Conservation (phyloP, 2,888 invertebrate species). For the Trichopoda pennipes region DNA sequence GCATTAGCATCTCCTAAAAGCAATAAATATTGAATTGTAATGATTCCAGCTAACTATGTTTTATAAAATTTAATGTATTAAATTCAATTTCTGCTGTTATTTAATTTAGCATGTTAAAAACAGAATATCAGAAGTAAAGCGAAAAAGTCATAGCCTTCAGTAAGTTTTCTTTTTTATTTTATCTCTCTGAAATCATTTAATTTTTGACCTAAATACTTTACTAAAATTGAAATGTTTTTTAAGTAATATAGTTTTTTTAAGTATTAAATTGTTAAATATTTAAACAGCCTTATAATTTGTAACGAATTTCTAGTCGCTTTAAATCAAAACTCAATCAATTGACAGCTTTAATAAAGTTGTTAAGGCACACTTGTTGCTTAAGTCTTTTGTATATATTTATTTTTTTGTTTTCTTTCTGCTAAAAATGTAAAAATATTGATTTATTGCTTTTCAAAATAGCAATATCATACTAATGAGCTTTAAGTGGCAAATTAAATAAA, state of each 20-base stretch:
- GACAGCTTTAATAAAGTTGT: conserved; percentile 29
- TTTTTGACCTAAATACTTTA: conserved; percentile 14
- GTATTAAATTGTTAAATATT: background rate
- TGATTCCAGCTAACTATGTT: too few species aligned
- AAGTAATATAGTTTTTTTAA: background rate
- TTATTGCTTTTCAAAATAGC: conserved; percentile 22
- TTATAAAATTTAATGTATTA: too few species aligned
- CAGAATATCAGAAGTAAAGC: too few species aligned
- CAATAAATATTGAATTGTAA: too few species aligned
- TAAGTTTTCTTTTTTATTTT: too few species aligned
- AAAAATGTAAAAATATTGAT: conserved; percentile 25
- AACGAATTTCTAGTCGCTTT: conserved; percentile 1
- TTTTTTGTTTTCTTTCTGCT: background rate
- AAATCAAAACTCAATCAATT: conserved; percentile 18
- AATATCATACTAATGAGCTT: conserved; percentile 37
- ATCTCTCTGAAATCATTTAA: background rate
- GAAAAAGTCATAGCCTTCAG: too few species aligned
- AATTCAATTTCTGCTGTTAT: too few species aligned
- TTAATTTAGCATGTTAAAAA: too few species aligned
- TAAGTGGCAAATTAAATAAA: conserved; percentile 45
- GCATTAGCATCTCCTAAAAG: too few species aligned
- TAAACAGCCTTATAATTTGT: background rate
- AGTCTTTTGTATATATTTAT: conserved; percentile 13
- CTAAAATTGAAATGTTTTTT: conserved; percentile 1
- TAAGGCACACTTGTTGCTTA: conserved; percentile 20